phyloP scores from a whole-genome alignment of 2,797 vertebrate genomes.

The Hipposideros larvatus region DNA sequence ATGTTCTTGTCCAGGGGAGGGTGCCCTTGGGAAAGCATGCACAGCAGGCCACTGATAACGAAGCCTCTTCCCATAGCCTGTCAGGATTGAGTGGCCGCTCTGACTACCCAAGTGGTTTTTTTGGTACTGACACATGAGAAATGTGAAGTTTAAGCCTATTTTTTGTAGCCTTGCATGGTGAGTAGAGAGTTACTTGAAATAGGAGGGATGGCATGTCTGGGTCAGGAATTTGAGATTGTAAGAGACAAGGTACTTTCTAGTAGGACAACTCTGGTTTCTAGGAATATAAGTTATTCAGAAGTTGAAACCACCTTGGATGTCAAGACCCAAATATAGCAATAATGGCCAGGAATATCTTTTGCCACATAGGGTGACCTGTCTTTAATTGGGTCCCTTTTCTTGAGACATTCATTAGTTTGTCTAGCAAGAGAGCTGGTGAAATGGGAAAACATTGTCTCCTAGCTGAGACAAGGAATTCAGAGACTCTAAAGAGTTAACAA shows the following conservation, averaged over 20 bases:
- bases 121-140: constrained; percentile 4
- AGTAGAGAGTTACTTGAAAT: constrained; percentile 8
- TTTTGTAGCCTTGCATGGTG: constrained; percentile 2
- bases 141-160: not conserved
- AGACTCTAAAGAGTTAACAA: not conserved
- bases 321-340: not conserved
- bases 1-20: not conserved
- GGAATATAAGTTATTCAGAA: constrained; percentile 16
- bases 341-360: constrained; percentile 22
- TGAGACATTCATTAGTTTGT: constrained; percentile 17
- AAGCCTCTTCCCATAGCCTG: not conserved
- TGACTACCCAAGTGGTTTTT: constrained; percentile 32
- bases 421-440: not conserved
- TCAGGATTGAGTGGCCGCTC: not conserved
- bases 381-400: not conserved
- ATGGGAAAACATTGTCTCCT: not conserved
- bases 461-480: not conserved
- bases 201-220: not conserved
- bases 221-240: constrained; percentile 18
- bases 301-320: not conserved
- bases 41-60: not conserved
- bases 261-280: constrained; percentile 17
- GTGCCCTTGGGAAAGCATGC: not conserved
- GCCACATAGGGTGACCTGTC: not conserved
- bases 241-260: constrained; percentile 21